Evolutionary conservation across 1,140 invertebrate genomes (phyloP).

Genomic region (Plutomurus gul): DNA sequence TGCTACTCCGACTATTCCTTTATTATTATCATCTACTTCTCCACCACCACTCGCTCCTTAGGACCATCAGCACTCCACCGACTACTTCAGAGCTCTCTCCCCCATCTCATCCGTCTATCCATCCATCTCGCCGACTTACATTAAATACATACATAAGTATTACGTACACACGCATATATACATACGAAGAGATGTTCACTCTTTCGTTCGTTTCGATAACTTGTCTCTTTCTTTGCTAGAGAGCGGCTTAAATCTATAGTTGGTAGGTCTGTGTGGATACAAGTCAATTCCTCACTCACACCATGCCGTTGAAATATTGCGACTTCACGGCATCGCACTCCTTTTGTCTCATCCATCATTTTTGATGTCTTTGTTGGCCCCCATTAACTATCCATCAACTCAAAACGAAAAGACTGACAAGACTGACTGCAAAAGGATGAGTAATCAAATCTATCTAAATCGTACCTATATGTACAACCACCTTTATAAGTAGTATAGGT

Average conservation of each 20-base stretch:
- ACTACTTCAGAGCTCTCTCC: not conserved
- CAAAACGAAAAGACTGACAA: conserved; percentile 38
- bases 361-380: conserved; percentile 54
- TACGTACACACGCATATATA: not conserved
- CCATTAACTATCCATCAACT: conserved; percentile 54
- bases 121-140: not conserved
- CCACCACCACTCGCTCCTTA: no score
- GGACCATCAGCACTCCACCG: not conserved
- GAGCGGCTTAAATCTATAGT: not conserved
- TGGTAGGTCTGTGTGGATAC: not conserved
- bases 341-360: conserved; percentile 53
- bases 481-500: no score
- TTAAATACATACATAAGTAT: no score
- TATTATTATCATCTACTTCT: no score
- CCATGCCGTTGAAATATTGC: conserved; percentile 50
- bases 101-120: conserved; percentile 15
- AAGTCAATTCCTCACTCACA: conserved; percentile 25
- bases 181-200: not conserved
- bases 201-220: conserved; percentile 3
- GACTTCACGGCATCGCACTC: conserved; percentile 51
- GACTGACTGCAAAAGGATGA: conserved; percentile 11
- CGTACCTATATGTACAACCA: not conserved
- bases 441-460: not conserved
- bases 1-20: no score
- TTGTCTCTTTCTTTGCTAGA: not conserved